Percentiles rank a stretch among this genome's conserved stretches.
These are phyloP conservation scores for Leptosomus discolor DNA, from an alignment of 2,113 vertebrate species.

Conservation along the genomic window DNA sequence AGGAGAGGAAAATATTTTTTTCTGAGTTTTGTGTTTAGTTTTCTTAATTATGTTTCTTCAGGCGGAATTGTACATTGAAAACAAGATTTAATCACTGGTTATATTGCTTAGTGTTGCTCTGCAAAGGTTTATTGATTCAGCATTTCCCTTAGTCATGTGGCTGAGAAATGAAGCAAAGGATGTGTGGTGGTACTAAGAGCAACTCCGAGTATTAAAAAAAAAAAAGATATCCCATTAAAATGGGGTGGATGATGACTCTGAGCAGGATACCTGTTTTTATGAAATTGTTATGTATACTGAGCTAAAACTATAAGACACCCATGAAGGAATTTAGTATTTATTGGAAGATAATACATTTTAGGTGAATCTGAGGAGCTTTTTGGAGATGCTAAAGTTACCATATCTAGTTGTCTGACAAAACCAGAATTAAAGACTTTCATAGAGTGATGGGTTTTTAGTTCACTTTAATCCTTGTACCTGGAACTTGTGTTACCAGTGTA, in stretches of 20 bases:
- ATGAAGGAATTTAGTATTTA: background rate
- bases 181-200: background rate
- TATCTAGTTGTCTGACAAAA: background rate
- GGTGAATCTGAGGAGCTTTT: background rate
- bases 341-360: background rate
- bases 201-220: background rate
- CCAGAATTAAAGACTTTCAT: background rate
- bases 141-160: background rate
- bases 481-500: background rate
- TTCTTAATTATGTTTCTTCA: slow-evolving; percentile 18
- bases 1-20: background rate
- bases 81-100: slow-evolving; percentile 33
- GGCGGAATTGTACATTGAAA: slow-evolving; percentile 18
- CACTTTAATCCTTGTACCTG: background rate
- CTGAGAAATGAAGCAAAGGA: background rate
- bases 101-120: slow-evolving; percentile 13
- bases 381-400: background rate
- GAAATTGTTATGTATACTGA: background rate
- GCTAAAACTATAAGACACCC: background rate
- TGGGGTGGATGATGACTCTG: background rate
- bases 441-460: background rate
- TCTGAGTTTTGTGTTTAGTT: background rate
- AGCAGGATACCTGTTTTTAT: background rate
- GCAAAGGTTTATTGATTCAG: slow-evolving; percentile 31
- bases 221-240: background rate